These are phyloP conservation scores for Equus przewalskii DNA, from an alignment of 2,113 vertebrate species.

Conservation along the genomic window DNA sequence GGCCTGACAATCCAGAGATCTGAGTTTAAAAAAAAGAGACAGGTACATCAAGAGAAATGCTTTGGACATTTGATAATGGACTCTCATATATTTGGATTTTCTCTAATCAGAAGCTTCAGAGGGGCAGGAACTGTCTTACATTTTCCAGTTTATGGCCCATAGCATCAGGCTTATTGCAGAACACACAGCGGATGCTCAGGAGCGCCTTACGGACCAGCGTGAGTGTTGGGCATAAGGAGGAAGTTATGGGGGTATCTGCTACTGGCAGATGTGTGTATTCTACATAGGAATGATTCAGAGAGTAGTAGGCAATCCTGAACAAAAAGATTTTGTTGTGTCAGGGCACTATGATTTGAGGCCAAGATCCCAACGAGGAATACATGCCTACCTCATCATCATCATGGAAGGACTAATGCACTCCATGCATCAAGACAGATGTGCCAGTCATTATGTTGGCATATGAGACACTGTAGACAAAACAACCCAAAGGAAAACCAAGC, in stretches of 20 bases:
- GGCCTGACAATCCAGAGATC: not conserved
- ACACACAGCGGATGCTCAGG: not conserved
- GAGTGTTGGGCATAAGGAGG: not conserved
- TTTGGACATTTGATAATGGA: not conserved
- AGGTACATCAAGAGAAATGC: not conserved
- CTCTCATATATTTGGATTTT: not conserved
- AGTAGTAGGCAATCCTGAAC: not conserved
- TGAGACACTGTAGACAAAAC: not conserved
- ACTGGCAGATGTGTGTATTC: not conserved
- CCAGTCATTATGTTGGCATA: not conserved
- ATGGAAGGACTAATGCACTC: not conserved
- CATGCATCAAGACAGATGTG: not conserved
- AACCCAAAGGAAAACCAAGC: not conserved
- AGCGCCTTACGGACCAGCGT: not conserved
- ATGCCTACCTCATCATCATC: not conserved
- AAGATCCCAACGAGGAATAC: not conserved
- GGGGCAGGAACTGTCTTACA: conserved; percentile 19
- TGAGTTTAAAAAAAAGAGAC: not conserved
- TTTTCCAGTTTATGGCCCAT: not conserved
- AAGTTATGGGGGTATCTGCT: not conserved
- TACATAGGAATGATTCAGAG: not conserved
- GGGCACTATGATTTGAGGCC: not conserved
- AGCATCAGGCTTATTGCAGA: not conserved
- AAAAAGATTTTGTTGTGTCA: not conserved
- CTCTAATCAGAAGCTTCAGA: conserved; percentile 54